Base-by-base conservation (phyloP, 2,888 invertebrate species). In the Diplazon laetatorius region DNA sequence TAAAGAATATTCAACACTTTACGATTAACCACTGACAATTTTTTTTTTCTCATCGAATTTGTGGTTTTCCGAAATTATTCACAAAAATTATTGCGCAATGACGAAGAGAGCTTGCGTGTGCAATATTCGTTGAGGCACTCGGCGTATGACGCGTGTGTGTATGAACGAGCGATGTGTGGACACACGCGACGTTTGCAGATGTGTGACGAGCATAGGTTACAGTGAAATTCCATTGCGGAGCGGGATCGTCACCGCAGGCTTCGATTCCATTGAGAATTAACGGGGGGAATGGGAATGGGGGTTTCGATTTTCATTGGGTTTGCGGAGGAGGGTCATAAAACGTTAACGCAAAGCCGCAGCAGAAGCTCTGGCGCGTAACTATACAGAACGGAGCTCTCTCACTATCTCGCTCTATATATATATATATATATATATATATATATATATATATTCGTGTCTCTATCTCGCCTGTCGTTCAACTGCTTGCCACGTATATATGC, bases 191-290 rank as follows among this genome's bases (percentile, higher is more conserved):
- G 12, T 48, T 46, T 55, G 63, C 71, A 79, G 68, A 78, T 75
- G 71, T 75, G 70, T 60, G 52, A 16, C 55, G 48, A 73, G 44
- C 80, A 6, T 30, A 85, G 82, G 85, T 85, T 87, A 85, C 86
- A 87, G 83, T 83, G 85, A 88, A 89, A 87, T 87, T 87, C 84
- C 86, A 88, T 88, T 84, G 85, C 84, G 82, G 52, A 52, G 72
- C 74, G 83, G 76, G 82, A 84, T 81, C 83, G 76, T 82, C 82
- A 85, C 87, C 87, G 81, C 85, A 84, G 82, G 83, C 82, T 85
- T 87, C 83, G 85, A 87, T 87, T 85, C 86, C 87, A 85, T 87
- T 82, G 88, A 87, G 88, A 88, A 89, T 88, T 87, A 88, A 87
- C 86, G 85, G 82, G 85, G 82, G 81, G 78, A 81, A 71, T 2